Base-by-base conservation (phyloP, 1,140 invertebrate genomes). In the Pogonomyrmex barbatus region DNA sequence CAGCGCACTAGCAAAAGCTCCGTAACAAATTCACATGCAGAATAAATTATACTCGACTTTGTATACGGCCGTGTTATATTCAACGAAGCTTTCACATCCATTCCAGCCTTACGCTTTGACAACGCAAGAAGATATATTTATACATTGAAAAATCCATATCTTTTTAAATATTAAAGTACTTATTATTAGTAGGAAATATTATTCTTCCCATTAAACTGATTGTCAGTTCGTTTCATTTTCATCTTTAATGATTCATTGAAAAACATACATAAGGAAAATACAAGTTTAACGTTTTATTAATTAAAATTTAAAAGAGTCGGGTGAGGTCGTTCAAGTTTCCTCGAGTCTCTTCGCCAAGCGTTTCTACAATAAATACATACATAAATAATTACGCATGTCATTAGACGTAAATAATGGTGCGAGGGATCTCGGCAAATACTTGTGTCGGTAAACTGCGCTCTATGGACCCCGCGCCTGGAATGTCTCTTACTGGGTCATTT, bases 41-140 rank as follows among this genome's bases (percentile, higher is more conserved):
- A 89, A 89, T 89, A 82, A 89, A 87, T 89, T 89, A 89, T 89
- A 82, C 86, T 71, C 30, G 56, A 70, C 58, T 73, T 58, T 73
- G 30, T 83, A 47, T 73, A 83, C 42, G 12, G 12, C 54, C 54
- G 24, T 73, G 70, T 83, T 75, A 75, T 62, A 73, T 47, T 73
- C 67, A 47, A 68, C 36, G 33, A 65, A 52, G 30, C 39, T 56
- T 47, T 83, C 10, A 30, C 65, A 39, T 83, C 47, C 39, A 58
- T 73, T 81, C 39, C 24, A 24, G n/a, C 50, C 62, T 81, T 81
- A 45, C 24, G 17, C 33, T 75, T 83, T 73, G 68, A 68, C 45
- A 39, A 78, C 24, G 33, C 30, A 42, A 42, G 9, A 81, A 81
- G 33, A 52, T 76, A 56, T 4, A 6, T 60, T 75, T 56, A 39